Evolutionary conservation across 2,797 vertebrate genomes (phyloP).

Genomic region (Bovichtus diacanthus): DNA sequence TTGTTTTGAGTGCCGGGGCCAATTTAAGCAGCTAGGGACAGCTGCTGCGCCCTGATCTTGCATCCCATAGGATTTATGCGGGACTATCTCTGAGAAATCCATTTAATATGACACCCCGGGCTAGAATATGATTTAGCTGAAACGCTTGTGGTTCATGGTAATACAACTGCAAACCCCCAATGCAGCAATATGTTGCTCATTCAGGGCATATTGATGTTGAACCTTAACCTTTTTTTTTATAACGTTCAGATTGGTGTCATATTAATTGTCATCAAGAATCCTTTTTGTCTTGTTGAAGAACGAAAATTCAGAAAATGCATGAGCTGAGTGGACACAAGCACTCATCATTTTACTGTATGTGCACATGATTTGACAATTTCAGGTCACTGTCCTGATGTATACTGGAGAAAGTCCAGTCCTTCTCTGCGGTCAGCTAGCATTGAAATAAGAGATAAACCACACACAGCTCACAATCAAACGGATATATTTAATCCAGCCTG

Average conservation of each 20-base stretch:
- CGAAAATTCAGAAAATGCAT: background rate
- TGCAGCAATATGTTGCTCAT: constrained; percentile 16
- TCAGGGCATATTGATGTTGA: no score
- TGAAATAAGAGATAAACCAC: constrained; percentile 52
- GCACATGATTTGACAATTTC: constrained; percentile 30
- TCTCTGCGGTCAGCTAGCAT: constrained; percentile 32
- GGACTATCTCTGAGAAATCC: constrained; percentile 67
- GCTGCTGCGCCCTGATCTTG: constrained; percentile 60
- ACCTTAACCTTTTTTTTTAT: background rate
- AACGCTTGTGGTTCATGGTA: constrained; percentile 55
- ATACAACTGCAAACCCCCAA: constrained; percentile 29
- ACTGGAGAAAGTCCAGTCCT: constrained; percentile 45
- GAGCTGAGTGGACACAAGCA: background rate
- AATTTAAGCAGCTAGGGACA: constrained; percentile 64
- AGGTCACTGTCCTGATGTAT: constrained; percentile 39
- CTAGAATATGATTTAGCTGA: constrained; percentile 39
- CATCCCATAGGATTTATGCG: constrained; percentile 63
- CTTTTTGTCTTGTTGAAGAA: background rate
- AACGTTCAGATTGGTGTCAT: background rate
- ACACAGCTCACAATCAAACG: constrained; percentile 50
- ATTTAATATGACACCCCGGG: constrained; percentile 66
- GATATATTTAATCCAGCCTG: constrained; percentile 65
- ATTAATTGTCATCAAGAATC: background rate
- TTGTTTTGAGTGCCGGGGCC: constrained; percentile 64
- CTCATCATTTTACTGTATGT: constrained; percentile 19